These are phyloP conservation scores for Agrochola lota DNA, from an alignment of 2,888 invertebrate genomes.

Conservation along the genomic window DNA sequence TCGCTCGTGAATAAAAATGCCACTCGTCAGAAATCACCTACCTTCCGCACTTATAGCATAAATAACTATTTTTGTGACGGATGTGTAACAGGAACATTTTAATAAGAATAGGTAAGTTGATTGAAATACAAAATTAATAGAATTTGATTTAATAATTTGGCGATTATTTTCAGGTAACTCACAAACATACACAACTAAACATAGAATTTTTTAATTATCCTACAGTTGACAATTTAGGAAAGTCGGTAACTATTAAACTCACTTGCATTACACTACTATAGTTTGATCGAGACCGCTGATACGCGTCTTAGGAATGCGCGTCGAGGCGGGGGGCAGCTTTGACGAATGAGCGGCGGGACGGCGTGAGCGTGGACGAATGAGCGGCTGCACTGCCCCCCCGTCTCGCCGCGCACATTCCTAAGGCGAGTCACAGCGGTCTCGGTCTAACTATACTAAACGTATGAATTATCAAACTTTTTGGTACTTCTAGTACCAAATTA, in stretches of 20 bases:
- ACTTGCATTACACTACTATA: slow-evolving; percentile 7
- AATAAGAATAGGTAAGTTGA: background rate
- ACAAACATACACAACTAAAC: background rate
- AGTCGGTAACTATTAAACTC: slow-evolving; percentile 33
- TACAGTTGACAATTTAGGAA: background rate
- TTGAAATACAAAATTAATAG: background rate
- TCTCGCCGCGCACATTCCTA: too few species aligned
- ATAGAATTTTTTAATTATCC: background rate
- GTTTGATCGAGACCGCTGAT: too few species aligned
- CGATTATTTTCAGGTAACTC: slow-evolving; percentile 1
- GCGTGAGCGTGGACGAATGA: too few species aligned
- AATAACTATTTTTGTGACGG: too few species aligned
- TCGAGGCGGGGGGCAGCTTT: too few species aligned
- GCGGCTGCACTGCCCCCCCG: too few species aligned
- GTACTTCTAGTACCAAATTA: slow-evolving; percentile 55
- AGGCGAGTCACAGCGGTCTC: too few species aligned
- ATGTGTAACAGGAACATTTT: slow-evolving; percentile 21
- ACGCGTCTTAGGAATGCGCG: too few species aligned
- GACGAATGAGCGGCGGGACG: too few species aligned
- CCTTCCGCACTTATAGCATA: too few species aligned
- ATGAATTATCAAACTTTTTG: slow-evolving; percentile 33
- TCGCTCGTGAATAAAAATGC: too few species aligned
- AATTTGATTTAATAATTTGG: background rate
- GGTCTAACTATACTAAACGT: background rate
- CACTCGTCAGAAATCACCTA: too few species aligned